A percentile compares a stretch with the other conserved stretches of the same genome.
Conservation (phyloP, 2,797 vertebrate species). For the Eptatretus atami region DNA sequence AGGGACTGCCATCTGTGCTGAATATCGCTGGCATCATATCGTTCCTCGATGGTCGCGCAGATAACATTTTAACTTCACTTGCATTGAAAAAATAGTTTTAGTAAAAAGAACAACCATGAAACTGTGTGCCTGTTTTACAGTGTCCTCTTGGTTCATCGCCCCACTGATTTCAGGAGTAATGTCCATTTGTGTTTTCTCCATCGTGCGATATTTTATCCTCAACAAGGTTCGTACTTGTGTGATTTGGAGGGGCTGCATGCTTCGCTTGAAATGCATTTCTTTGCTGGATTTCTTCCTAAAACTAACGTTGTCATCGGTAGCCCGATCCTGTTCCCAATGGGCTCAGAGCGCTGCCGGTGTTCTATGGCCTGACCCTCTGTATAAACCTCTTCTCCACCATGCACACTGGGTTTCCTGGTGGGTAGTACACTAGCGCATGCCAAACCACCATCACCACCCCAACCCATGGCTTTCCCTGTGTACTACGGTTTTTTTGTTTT, state of each 20-base stretch:
- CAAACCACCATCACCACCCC: too few relatives aligned
- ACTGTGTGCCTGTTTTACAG: constrained; percentile 13
- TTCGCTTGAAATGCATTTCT: neutral
- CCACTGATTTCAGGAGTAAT: constrained; percentile 66
- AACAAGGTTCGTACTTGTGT: constrained; percentile 26
- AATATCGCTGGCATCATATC: too few relatives aligned
- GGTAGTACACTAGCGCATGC: constrained; percentile 19
- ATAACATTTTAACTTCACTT: too few relatives aligned
- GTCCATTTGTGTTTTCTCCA: constrained; percentile 59
- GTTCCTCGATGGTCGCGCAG: too few relatives aligned
- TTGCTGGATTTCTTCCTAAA: neutral
- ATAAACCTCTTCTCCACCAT: constrained; percentile 83
- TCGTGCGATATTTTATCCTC: constrained; percentile 46
- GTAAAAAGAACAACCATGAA: too few relatives aligned
- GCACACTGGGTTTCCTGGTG: constrained; percentile 58
- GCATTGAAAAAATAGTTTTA: too few relatives aligned
- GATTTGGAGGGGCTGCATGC: too few relatives aligned
- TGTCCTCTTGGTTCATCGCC: constrained; percentile 79
- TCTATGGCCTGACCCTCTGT: constrained; percentile 56
- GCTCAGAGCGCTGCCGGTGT: constrained; percentile 44
- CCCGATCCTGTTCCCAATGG: constrained; percentile 54
- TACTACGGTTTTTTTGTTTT: too few relatives aligned
- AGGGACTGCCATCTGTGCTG: too few relatives aligned
- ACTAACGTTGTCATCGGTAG: constrained; percentile 16
- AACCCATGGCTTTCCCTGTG: too few relatives aligned